Evolutionary conservation across 2,888 invertebrate genomes (phyloP), one percentile per base, ranked within the genome.

Genomic region (Cactoblastis cactorum): DNA sequence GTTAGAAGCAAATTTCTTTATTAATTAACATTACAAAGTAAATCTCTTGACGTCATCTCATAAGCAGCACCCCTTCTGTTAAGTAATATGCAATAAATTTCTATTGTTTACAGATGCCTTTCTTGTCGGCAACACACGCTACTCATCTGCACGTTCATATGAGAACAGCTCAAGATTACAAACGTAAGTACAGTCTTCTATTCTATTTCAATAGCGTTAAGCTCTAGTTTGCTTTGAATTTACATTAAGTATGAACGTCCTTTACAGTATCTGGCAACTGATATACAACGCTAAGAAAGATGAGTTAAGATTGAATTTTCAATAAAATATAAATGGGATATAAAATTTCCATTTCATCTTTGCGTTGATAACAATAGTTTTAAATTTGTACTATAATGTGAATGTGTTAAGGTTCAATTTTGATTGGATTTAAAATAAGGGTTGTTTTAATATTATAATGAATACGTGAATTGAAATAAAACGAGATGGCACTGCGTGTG

Each of bases 31-130:
- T 14, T 12, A 17, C 37, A 9, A 38, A 38, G 18, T 11, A 11
- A 19, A 18, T 17, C 18, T n/a, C 3, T n/a, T 22, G 9, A 12
- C 15, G 6, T 24, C 24, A 15, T 28, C 28, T 28, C 11, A 11
- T 12, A 22, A 15, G 11, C 28, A 28, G 14, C 19, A 22, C n/a
- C 14, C 1, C 34, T 2, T 22, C 14, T 14, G 19, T 14, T 51
- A 33, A 32, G 58, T 51, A 57, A 57, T 55, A 53, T 55, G 58
- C 63, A 67, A 69, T 59, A 69, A 63, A 59, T 64, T 64, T 65
- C 60, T 41, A 77, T 79, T 74, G 68, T 75, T 76, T 72, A 61
- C 84, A 84, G 84, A 80, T 74, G 77, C 80, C 54, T 66, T 74
- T 58, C 67, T 73, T 69, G 76, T 77, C 69, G 61, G 64, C 65